Evolutionary conservation across 2,797 vertebrate species (phyloP).

Genomic region (Gadopsis bispinosus): DNA sequence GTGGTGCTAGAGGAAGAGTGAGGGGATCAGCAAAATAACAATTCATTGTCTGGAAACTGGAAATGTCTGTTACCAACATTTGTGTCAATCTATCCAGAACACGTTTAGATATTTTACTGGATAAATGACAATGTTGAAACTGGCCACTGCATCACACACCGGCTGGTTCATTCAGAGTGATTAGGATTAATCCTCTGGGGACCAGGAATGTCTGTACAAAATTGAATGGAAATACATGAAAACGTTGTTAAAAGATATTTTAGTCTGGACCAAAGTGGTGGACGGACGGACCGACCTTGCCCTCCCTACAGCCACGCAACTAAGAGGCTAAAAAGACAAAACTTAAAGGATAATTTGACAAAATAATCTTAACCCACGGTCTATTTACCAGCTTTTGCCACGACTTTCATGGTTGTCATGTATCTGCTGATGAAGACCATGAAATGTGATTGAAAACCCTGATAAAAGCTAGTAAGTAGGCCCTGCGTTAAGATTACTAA

Average conservation of each 20-base stretch:
- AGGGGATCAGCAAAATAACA: not conserved
- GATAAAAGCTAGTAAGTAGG: not conserved
- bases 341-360: too few relatives aligned
- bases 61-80: not conserved
- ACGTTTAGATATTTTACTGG: not conserved
- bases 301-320: not conserved
- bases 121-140: not conserved
- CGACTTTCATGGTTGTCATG: not conserved
- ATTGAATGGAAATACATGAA: not conserved
- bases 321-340: not conserved
- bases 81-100: not conserved
- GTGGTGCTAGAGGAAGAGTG: not conserved
- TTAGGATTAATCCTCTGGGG: not conserved
- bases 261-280: not conserved
- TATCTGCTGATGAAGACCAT: not conserved
- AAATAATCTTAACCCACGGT: not conserved
- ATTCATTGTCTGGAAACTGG: not conserved
- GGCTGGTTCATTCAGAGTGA: not conserved
- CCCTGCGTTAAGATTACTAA: not conserved
- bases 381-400: not conserved
- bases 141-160: not conserved
- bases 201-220: not conserved
- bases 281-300: not conserved
- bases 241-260: not conserved
- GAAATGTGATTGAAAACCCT: not conserved